These are phyloP conservation scores for Drosophila trapezifrons DNA, from an alignment of 1,140 invertebrate species.

Conservation along the genomic window DNA sequence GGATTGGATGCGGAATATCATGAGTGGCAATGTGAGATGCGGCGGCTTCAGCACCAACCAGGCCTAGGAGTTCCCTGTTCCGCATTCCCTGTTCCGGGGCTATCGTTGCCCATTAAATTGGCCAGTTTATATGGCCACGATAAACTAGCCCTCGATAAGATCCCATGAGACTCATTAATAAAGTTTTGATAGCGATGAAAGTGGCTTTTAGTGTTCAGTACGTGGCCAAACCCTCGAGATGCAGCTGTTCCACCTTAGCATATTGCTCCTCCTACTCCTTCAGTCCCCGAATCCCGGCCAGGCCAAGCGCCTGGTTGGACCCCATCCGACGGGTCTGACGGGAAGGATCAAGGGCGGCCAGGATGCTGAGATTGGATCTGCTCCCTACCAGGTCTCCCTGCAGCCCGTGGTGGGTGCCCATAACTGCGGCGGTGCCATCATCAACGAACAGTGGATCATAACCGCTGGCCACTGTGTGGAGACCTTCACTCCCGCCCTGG, in stretches of 20 bases:
- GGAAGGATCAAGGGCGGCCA: constrained; percentile 84
- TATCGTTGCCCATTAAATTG: constrained; percentile 29
- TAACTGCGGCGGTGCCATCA: constrained; percentile 84
- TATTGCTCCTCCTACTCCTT: constrained; percentile 28
- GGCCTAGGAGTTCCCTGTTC: neutral
- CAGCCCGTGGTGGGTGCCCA: constrained; percentile 56
- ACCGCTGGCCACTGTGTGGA: constrained; percentile 84
- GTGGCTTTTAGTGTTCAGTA: constrained; percentile 38
- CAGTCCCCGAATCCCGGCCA: constrained; percentile 3
- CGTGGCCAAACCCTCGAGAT: constrained; percentile 31
- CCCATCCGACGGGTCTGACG: neutral
- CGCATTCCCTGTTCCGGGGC: neutral
- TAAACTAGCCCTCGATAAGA: constrained; percentile 40
- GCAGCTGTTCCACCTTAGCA: constrained; percentile 40
- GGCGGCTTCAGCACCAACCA: constrained; percentile 19
- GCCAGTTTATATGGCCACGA: constrained; percentile 32
- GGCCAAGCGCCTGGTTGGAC: constrained; percentile 28
- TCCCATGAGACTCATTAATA: constrained; percentile 14
- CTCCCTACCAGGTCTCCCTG: constrained; percentile 84
- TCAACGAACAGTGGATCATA: constrained; percentile 78
- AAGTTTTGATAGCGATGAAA: constrained; percentile 31
- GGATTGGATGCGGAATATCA: constrained; percentile 61
- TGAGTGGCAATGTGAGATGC: constrained; percentile 43
- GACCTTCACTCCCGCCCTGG: constrained; percentile 2
- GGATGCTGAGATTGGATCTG: constrained; percentile 76